These are phyloP conservation scores for Nothura maculosa DNA, from an alignment of 2,797 vertebrate species.

Conservation along the genomic window DNA sequence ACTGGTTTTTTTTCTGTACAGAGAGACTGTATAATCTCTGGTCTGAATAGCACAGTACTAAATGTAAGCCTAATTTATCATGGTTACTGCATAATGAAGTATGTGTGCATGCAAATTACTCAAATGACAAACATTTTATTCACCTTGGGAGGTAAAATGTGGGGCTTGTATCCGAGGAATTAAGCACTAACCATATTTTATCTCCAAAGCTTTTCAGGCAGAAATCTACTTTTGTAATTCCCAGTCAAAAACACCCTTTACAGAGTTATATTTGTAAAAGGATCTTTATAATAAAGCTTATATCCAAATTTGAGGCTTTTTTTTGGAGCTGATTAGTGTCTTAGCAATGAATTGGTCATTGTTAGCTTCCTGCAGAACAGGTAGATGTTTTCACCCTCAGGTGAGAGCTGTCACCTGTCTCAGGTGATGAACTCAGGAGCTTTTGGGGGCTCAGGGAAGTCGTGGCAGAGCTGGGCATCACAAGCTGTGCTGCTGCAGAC, in stretches of 20 bases:
- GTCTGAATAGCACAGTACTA: not conserved
- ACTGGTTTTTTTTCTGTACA: slow-evolving; percentile 4
- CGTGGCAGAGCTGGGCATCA: not conserved
- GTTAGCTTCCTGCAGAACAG: not conserved
- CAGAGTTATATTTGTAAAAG: not conserved
- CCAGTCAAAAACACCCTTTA: not conserved
- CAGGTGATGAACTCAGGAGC: not conserved
- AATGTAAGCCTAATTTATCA: slow-evolving; percentile 26
- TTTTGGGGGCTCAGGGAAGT: not conserved
- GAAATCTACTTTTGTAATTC: not conserved
- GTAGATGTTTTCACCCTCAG: not conserved
- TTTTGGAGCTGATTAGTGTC: not conserved
- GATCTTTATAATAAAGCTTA: not conserved
- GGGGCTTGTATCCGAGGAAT: not conserved
- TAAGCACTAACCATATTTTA: not conserved
- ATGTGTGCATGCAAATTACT: not conserved
- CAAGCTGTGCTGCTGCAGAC: not conserved
- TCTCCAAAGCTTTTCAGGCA: not conserved
- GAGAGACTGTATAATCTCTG: slow-evolving; percentile 1
- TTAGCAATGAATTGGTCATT: not conserved
- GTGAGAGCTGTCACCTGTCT: too few species aligned
- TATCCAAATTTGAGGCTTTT: not conserved
- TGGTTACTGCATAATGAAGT: not conserved
- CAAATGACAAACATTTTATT: not conserved
- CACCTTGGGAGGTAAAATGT: not conserved